Percentiles rank a stretch among this genome's conserved stretches.
These are phyloP conservation scores for Bombus polaris DNA, from an alignment of 1,140 invertebrate species.

Conservation along the genomic window DNA sequence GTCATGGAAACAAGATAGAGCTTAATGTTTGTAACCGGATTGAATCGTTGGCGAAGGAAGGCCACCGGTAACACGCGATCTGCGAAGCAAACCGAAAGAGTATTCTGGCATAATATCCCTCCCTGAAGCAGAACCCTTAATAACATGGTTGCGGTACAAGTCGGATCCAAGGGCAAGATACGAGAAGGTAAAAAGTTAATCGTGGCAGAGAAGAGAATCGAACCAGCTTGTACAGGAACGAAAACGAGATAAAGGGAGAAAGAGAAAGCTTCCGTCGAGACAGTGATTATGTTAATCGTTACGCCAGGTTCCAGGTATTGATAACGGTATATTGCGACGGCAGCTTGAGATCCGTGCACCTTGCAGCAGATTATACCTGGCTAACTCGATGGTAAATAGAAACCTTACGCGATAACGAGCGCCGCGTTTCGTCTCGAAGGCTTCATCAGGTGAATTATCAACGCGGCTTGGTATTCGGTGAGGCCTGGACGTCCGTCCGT, in stretches of 20 bases:
- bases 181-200: conserved; percentile 57
- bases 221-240: not conserved
- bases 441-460: conserved; percentile 50
- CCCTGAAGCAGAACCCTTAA: conserved; percentile 22
- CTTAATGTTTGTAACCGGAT: not conserved
- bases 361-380: conserved; percentile 57
- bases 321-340: conserved; percentile 57
- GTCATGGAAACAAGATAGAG: not conserved
- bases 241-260: not conserved
- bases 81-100: not conserved
- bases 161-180: conserved; percentile 33
- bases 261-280: conserved; percentile 35
- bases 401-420: conserved; percentile 65
- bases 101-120: conserved; percentile 9
- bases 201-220: not conserved
- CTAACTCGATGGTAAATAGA: conserved; percentile 67
- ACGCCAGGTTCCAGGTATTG: conserved; percentile 56
- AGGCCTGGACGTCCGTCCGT: conserved; percentile 1
- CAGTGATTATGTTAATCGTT: conserved; percentile 56
- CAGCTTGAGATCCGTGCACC: conserved; percentile 53
- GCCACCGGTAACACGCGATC: not conserved
- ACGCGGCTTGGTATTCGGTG: conserved; percentile 38
- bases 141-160: conserved; percentile 8
- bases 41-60: not conserved
- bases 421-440: conserved; percentile 33